Evolutionary conservation across 1,140 invertebrate species (phyloP), one percentile per base, ranked within the genome.

Genomic region (Lethocerus indicus): DNA sequence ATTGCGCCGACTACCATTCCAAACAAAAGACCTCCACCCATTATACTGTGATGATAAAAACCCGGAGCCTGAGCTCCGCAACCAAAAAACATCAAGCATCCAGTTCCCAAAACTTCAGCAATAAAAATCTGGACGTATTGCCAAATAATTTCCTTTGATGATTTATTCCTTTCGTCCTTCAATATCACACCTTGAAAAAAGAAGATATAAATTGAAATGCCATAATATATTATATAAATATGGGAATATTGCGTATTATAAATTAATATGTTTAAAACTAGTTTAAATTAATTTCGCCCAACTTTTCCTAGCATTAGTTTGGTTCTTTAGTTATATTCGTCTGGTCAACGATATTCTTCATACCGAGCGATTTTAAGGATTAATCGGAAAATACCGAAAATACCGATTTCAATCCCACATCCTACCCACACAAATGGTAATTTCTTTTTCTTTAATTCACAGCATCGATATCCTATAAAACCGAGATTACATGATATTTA

Each of bases 71-170:
- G 25, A n/a, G 52, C 39, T 55, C 58, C 57, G 27, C 59, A 60
- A 6, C 59, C 59, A 21, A 58, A 59, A 2, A 59, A 56, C 48
- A 59, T 45, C n/a, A 60, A 50, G 24, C 51, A 35, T 0, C 39
- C 54, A 0, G 58, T 58, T 6, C 58, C 59, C 1, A 58, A 32
- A 13, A 54, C 7, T 43, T 60, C 59, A 4, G 58, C 59, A 5
- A 57, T 12, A 16, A 53, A 53, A 14, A 59, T 54, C 23, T 49
- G 29, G 20, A 57, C 4, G 4, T 20, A 1, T 9, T 21, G 18
- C 16, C 18, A 39, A 5, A 9, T n/a, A 6, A 39, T 6, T 20
- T 39, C 5, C 1, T 6, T 6, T 5, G 4, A 5, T 39, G 1
- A 1, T 9, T 20, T 6, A 6, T 2, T 4, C 2, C 23, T 6